Percentiles rank a stretch among this genome's conserved stretches.
Evolutionary conservation across 2,113 vertebrate species (phyloP).

Genomic region (Dasyornis broadbenti): DNA sequence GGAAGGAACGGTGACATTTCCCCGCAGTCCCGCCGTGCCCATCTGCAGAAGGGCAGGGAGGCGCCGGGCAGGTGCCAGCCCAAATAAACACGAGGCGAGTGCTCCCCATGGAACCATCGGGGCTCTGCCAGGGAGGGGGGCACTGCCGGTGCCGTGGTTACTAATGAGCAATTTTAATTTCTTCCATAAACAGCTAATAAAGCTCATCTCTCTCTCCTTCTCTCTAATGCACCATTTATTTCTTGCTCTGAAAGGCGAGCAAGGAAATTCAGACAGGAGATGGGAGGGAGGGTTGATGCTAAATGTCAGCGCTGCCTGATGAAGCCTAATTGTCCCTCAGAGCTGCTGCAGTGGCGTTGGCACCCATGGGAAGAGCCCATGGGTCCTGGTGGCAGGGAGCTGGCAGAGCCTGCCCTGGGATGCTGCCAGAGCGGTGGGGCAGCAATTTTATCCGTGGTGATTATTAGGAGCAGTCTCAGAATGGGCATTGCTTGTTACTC

Average conservation of each 20-base stretch:
- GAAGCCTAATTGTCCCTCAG: not conserved
- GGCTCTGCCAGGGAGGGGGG: not conserved
- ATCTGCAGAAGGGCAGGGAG: slow-evolving; percentile 31
- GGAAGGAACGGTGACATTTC: slow-evolving; percentile 23
- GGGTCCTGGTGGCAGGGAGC: not conserved
- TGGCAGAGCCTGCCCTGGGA: not conserved
- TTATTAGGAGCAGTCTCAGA: not conserved
- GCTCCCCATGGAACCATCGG: not conserved
- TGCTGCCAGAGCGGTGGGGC: not conserved
- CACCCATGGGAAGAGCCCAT: rapidly evolving
- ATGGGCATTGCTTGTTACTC: rapidly evolving
- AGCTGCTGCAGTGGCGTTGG: not conserved
- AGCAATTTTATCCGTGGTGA: rapidly evolving
- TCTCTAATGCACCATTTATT: slow-evolving; percentile 51
- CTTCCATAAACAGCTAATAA: slow-evolving; percentile 63
- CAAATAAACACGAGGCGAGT: not conserved
- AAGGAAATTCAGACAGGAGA: not conserved
- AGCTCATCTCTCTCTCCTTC: slow-evolving; percentile 12
- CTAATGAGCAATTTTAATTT: slow-evolving; percentile 56
- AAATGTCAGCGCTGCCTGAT: slow-evolving; percentile 29
- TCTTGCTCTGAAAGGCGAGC: slow-evolving; percentile 18
- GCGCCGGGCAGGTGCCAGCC: slow-evolving; percentile 6
- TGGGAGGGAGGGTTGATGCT: not conserved
- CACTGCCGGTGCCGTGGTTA: not conserved
- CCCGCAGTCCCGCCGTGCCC: not conserved